Base-by-base conservation (phyloP, 2,797 vertebrate genomes). In the Myotis myotis region DNA sequence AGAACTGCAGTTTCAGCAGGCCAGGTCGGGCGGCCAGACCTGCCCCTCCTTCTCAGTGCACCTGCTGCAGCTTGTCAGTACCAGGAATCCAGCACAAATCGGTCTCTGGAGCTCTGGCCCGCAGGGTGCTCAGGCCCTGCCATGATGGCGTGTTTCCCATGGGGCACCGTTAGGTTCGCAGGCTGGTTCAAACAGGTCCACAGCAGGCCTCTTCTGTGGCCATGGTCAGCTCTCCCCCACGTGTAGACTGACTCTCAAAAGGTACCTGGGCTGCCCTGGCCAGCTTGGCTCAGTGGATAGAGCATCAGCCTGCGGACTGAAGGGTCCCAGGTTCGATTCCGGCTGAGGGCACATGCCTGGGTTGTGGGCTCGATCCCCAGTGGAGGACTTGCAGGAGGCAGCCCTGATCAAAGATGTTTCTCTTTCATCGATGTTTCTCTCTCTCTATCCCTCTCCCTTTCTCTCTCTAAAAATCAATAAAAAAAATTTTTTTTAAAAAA, bases 1-100 rank as follows among this genome's bases (percentile, higher is more conserved):
- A 0, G 72, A 97, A 3, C 82, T 98, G 60, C 94, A 93, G 23
- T 97, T 97, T 72, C 96, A 96, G 47, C 19, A 51, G 0, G 78
- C 68, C 0, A n/a, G 16, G 44, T 15, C 2, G 0, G 30, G 72
- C 0, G 44, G 76, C 79, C 70, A 20, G 49, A 85, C 36, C 47
- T n/a, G 2, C 15, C 64, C 38, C 51, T 33, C 23, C 57, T 62
- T 66, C 30, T 36, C 1, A 30, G 47, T 20, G 33, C 16, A 11
- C 22, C 33, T 20, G 25, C 28, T 15, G 19, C 0, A 19, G 60
- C 60, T 49, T 47, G 47, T 68, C 12, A 25, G 30, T 8, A 22
- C 71, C 12, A 38, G 47, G 70, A 57, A 83, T 33, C 68, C 38
- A n/a, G 30, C 15, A 38, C 23, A 19, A 36, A 76, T 4, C 16